phyloP scores from a whole-genome alignment of 92 coral and sea anemone species.

The Epizoanthus ramosus region DNA sequence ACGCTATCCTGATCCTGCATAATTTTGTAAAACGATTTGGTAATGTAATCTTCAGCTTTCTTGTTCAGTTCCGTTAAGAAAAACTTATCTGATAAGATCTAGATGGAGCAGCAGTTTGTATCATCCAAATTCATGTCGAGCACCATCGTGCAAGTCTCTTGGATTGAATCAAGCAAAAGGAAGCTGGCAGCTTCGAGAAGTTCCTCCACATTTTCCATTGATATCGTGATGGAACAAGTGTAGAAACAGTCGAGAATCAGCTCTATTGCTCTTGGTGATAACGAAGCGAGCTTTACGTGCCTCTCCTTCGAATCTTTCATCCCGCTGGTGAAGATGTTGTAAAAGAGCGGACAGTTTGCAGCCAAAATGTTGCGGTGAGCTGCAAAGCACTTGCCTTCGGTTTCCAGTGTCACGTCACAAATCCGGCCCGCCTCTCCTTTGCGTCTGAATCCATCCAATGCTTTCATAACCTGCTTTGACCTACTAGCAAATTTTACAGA shows the following conservation, averaged over 20 bases:
- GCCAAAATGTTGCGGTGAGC: slow-evolving; percentile 72
- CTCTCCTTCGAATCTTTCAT: background rate
- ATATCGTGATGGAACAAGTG: slow-evolving; percentile 67
- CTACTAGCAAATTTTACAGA: too few relatives aligned
- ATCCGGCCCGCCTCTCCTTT: background rate
- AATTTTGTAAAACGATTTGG: background rate
- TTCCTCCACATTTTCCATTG: slow-evolving; percentile 82
- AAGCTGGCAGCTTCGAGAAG: slow-evolving; percentile 79
- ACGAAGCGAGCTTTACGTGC: too few relatives aligned
- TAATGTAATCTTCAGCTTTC: background rate
- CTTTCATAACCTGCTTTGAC: too few relatives aligned
- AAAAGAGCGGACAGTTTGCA: slow-evolving; percentile 62
- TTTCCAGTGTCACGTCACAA: slow-evolving; percentile 65
- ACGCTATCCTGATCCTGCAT: too few relatives aligned
- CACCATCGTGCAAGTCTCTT: too few relatives aligned
- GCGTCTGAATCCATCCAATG: too few relatives aligned
- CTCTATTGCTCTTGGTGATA: slow-evolving; percentile 52
- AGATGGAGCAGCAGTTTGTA: too few relatives aligned
- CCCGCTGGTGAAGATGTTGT: slow-evolving; percentile 70
- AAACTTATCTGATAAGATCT: too few relatives aligned
- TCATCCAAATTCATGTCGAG: too few relatives aligned
- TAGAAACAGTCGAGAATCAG: slow-evolving; percentile 61
- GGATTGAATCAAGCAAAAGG: slow-evolving; percentile 64
- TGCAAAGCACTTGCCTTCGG: slow-evolving; percentile 62
- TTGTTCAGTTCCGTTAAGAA: background rate